These are phyloP conservation scores for Schizothorax lantsangensis DNA, from an alignment of 2,797 vertebrate genomes.

Conservation along the genomic window DNA sequence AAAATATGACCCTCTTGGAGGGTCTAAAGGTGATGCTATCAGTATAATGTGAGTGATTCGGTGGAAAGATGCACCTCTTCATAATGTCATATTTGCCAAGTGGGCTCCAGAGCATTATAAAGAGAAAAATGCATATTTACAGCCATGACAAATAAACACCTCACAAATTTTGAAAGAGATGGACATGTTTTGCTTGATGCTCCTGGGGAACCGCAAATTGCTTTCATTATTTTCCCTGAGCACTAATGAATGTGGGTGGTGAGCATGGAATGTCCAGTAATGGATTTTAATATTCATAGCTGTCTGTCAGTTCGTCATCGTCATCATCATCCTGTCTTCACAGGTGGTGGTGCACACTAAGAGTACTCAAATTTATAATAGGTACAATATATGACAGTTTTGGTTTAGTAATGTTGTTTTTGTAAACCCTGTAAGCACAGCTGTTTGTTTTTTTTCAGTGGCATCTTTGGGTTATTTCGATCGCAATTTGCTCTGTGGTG, in stretches of 20 bases:
- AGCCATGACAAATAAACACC: constrained; percentile 20
- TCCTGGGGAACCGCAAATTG: constrained; percentile 30
- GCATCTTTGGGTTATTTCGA: neutral
- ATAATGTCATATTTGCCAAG: constrained; percentile 30
- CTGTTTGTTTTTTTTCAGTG: neutral
- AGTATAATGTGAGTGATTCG: constrained; percentile 21
- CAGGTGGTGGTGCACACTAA: neutral
- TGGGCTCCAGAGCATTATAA: constrained; percentile 16
- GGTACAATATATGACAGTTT: constrained; percentile 7
- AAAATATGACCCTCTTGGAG: constrained; percentile 16
- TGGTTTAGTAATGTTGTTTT: neutral
- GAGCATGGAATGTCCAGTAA: constrained; percentile 27
- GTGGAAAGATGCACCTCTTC: constrained; percentile 30
- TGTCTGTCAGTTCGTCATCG: neutral
- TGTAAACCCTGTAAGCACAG: neutral
- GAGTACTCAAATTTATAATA: neutral
- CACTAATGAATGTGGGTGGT: constrained; percentile 35
- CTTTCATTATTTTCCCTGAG: constrained; percentile 40
- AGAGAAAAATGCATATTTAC: constrained; percentile 36
- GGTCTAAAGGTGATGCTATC: constrained; percentile 30
- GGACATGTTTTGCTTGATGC: constrained; percentile 35
- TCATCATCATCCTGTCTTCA: constrained; percentile 5
- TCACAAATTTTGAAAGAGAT: constrained; percentile 32
- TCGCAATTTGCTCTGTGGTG: neutral
- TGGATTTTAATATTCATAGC: constrained; percentile 36